Evolutionary conservation across 2,797 vertebrate genomes (phyloP), one percentile per base, ranked within the genome.

Genomic region (Benthosema pterotum): DNA sequence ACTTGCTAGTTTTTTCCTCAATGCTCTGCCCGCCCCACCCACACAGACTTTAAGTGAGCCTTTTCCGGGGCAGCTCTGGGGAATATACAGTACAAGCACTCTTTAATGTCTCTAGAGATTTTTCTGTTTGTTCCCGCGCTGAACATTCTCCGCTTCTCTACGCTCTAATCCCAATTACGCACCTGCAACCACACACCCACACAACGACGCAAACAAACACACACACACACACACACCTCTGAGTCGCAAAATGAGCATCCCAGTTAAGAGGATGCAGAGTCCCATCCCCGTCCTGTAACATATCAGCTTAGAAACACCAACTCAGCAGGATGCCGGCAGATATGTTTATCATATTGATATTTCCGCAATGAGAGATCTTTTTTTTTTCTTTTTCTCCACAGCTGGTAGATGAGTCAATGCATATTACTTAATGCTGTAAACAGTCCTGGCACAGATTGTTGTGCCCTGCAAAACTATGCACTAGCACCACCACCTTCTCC

Each of bases 331-430:
- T 78, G 79, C 82, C 59, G 75, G 87, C 88, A 87, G 84, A 92
- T 87, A 86, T 82, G 85, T 92, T 92, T 92, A 94, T 93, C 92
- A 92, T 91, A 92, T 92, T 92, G 90, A 92, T 92, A 92, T 87
- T 88, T 88, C 86, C 72, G 73, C 89, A 80, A 62, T 74, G 89
- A 90, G 85, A 87, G 84, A 78, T 88, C 79, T 80, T 60, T 68
- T 8, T 69, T 86, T 84, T 81, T 69, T 56, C 8, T 48, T 32
- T 47, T 13, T 18, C 54, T 79, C 73, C 82, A 78, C 82, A 80
- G 84, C 82, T 78, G 73, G 80, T 87, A 86, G 84, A 90, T 14
- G 71, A 80, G 60, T 89, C 75, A 65, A 72, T 75, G 59, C 81
- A 75, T 72, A 72, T 71, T 78, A 79, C 79, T 62, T 68, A 89